Evolutionary conservation across 2,113 vertebrate species (phyloP).

Genomic region (Pachycephala philippinensis): DNA sequence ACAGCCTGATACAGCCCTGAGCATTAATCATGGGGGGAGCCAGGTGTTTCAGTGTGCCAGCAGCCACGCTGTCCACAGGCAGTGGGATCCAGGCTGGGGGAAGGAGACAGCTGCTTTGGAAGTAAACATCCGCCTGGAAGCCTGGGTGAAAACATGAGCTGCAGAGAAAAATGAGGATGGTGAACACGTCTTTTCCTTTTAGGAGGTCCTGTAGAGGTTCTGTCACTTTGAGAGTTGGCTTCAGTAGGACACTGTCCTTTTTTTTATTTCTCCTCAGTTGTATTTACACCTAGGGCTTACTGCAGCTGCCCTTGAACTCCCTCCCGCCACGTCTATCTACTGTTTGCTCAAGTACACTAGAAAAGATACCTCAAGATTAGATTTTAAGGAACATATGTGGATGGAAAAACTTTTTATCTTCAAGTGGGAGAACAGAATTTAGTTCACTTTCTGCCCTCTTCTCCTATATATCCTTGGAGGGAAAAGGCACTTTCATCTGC

Average conservation of each 20-base stretch:
- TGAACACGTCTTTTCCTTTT: background rate
- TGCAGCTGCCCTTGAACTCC: background rate
- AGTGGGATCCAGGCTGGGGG: background rate
- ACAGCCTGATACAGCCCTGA: background rate
- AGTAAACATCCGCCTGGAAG: background rate
- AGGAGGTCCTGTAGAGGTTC: background rate
- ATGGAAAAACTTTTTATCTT: background rate
- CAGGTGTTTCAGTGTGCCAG: background rate
- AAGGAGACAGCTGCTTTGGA: background rate
- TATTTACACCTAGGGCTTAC: background rate
- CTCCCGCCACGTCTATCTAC: background rate
- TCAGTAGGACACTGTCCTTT: background rate
- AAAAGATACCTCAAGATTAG: background rate
- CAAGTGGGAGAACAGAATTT: background rate
- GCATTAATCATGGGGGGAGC: background rate
- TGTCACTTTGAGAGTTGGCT: background rate
- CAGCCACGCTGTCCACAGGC: background rate
- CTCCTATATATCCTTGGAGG: background rate
- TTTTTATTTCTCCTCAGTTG: background rate
- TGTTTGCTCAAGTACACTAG: background rate
- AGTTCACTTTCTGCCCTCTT: background rate
- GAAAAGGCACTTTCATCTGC: background rate
- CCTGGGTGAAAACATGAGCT: background rate
- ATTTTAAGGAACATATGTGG: background rate
- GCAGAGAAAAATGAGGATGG: background rate